Percentiles rank a stretch among this genome's conserved stretches.
These are phyloP conservation scores for Bradypodion pumilum DNA, from an alignment of 2,797 vertebrate genomes.

Conservation along the genomic window DNA sequence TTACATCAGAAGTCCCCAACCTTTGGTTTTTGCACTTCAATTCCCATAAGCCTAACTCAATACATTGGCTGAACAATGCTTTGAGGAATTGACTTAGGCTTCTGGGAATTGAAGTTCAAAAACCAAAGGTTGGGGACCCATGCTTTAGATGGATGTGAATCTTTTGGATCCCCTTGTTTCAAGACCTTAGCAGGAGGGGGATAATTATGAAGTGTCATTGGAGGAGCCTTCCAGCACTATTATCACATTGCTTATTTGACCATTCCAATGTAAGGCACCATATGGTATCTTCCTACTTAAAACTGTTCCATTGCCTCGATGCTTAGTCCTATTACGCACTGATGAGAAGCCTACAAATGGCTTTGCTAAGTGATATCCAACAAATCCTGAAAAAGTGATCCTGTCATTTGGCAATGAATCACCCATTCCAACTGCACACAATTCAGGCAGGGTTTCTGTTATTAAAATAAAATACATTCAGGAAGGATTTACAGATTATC, in stretches of 20 bases:
- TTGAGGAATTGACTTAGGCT: too few species aligned
- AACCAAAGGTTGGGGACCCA: too few species aligned
- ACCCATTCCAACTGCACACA: background rate
- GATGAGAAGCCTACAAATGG: background rate
- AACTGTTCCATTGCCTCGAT: rapidly evolving
- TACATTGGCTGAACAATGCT: too few species aligned
- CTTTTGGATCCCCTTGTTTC: background rate
- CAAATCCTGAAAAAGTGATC: background rate
- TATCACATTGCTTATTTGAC: background rate
- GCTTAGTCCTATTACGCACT: background rate
- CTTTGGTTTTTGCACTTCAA: too few species aligned
- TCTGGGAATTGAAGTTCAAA: too few species aligned
- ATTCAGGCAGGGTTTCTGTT: background rate
- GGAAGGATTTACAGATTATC: background rate
- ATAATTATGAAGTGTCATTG: background rate
- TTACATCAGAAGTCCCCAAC: too few species aligned
- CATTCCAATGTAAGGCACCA: background rate
- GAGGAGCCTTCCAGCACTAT: background rate
- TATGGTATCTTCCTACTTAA: background rate
- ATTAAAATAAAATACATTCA: background rate
- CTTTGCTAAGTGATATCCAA: background rate
- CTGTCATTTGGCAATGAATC: background rate
- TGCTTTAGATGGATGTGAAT: background rate
- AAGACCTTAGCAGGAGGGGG: background rate
- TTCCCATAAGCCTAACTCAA: too few species aligned